A percentile compares a stretch with the other conserved stretches of the same genome.
These are phyloP conservation scores for Helobdella robusta DNA, from an alignment of 2,888 invertebrate species.

Conservation along the genomic window DNA sequence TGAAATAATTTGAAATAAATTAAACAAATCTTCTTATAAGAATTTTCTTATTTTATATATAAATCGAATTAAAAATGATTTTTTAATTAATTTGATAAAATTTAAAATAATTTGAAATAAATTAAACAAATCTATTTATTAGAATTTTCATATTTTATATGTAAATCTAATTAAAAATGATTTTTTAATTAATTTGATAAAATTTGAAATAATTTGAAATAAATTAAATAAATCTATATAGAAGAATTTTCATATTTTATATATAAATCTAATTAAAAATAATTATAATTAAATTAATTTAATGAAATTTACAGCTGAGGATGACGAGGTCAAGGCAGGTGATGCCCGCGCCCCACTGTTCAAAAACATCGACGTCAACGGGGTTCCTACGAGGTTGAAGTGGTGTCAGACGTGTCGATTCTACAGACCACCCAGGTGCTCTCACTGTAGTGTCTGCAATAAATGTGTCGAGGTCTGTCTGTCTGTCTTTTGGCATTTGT, in stretches of 20 bases:
- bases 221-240: too few relatives aligned
- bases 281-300: not conserved
- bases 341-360: conserved; percentile 85
- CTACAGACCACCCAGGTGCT: conserved; percentile 95
- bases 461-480: conserved; percentile 63
- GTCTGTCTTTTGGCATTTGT: not conserved
- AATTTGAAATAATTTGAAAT: too few relatives aligned
- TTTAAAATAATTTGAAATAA: not conserved
- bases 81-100: too few relatives aligned
- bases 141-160: not conserved
- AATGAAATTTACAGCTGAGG: conserved; percentile 41
- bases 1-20: too few relatives aligned
- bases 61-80: too few relatives aligned
- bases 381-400: conserved; percentile 97
- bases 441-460: conserved; percentile 98
- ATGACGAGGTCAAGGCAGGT: conserved; percentile 64
- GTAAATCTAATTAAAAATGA: not conserved
- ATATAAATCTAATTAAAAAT: conserved; percentile 50
- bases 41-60: too few relatives aligned
- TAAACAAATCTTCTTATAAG: too few relatives aligned
- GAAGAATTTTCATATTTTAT: not conserved
- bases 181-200: not conserved
- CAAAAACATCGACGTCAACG: conserved; percentile 94
- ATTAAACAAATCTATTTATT: not conserved
- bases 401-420: conserved; percentile 99